phyloP scores from a whole-genome alignment of 2,888 invertebrate species.

The Rhorus exstirpatorius region DNA sequence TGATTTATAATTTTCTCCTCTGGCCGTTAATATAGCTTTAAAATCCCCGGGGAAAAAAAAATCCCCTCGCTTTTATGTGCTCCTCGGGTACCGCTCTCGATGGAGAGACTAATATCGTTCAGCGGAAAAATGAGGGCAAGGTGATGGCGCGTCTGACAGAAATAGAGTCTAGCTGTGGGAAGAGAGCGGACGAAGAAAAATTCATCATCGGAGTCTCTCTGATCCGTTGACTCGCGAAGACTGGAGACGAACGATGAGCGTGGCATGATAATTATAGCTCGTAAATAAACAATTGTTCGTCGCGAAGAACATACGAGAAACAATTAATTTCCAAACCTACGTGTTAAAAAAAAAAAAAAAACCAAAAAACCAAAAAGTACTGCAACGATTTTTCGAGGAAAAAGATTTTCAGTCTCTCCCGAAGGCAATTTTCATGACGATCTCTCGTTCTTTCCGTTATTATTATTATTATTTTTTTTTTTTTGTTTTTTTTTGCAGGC shows the following conservation, averaged over 20 bases:
- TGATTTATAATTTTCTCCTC: conserved; percentile 54
- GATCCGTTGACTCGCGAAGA: conserved; percentile 22
- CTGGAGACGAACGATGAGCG: conserved; percentile 19
- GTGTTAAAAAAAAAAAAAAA: too few relatives aligned
- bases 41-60: conserved; percentile 36
- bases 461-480: neutral
- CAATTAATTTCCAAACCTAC: neutral
- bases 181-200: conserved; percentile 54
- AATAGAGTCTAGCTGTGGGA: conserved; percentile 70
- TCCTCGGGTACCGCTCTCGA: conserved; percentile 58
- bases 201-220: conserved; percentile 41
- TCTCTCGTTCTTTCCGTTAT: too few relatives aligned
- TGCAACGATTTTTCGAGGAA: neutral
- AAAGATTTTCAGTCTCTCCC: neutral
- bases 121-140: conserved; percentile 70
- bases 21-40: conserved; percentile 32
- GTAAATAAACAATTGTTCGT: neutral
- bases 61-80: conserved; percentile 16
- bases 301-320: neutral
- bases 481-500: too few relatives aligned
- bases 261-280: neutral
- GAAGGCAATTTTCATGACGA: neutral
- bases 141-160: conserved; percentile 72
- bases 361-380: neutral
- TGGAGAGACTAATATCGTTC: conserved; percentile 68